Percentiles rank a stretch among this genome's conserved stretches.
phyloP scores from a whole-genome alignment of 2,113 vertebrate genomes.

The Thomomys bottae region DNA sequence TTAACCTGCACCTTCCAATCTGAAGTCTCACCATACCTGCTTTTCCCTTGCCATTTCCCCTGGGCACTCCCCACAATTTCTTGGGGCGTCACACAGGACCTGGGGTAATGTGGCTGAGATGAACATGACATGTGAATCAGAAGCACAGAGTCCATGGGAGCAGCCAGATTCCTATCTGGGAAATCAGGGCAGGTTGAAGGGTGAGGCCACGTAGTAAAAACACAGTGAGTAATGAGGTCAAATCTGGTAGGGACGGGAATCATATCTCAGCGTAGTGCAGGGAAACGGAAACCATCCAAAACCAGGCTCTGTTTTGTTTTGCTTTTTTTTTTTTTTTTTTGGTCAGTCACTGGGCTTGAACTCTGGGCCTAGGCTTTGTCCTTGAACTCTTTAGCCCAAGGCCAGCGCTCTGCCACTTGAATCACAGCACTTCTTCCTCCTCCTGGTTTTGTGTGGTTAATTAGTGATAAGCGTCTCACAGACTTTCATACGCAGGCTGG shows the following conservation, averaged over 20 bases:
- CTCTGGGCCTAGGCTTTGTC: too few species aligned
- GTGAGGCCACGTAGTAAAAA: constrained; percentile 67
- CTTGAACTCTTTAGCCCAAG: too few species aligned
- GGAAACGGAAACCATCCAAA: constrained; percentile 61
- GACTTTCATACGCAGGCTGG: too few species aligned
- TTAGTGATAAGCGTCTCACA: too few species aligned
- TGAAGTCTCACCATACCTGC: not conserved
- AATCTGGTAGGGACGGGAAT: constrained; percentile 72
- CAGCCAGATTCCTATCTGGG: constrained; percentile 78
- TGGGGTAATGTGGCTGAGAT: not conserved
- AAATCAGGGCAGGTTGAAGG: constrained; percentile 77
- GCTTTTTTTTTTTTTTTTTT: too few species aligned
- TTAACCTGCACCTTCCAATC: not conserved
- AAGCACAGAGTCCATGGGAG: constrained; percentile 64
- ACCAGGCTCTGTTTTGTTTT: constrained; percentile 35
- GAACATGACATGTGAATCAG: constrained; percentile 47
- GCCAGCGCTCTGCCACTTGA: too few species aligned
- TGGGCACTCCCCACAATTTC: not conserved
- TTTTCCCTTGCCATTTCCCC: not conserved
- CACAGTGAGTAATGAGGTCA: constrained; percentile 80
- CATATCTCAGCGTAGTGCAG: constrained; percentile 62
- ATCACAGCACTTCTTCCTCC: too few species aligned
- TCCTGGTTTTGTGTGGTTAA: too few species aligned
- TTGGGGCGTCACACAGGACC: not conserved
- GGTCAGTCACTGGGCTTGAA: too few species aligned